Conservation (phyloP, 1,140 invertebrate genomes). For the Temnothorax longispinosus region DNA sequence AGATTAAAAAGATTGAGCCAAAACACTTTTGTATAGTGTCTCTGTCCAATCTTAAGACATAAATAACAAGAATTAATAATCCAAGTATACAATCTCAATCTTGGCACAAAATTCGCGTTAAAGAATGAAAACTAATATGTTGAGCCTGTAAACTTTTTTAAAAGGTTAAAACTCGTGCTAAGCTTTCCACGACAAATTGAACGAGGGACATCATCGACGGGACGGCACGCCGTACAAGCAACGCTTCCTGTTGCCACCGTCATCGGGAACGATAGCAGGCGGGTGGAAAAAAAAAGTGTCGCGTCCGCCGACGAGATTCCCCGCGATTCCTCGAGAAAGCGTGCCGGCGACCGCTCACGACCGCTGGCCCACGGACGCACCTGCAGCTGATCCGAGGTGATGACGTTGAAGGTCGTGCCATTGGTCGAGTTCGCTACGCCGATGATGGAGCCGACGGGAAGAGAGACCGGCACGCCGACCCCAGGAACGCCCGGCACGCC, state of each 20-base stretch:
- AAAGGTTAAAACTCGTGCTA: neutral
- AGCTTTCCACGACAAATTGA: no score
- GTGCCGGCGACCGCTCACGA: no score
- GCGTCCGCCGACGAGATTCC: no score
- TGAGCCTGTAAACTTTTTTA: neutral
- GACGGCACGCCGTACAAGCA: neutral
- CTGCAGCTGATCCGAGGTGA: constrained; percentile 92
- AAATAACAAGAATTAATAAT: neutral
- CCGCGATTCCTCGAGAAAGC: no score
- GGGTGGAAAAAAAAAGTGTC: no score
- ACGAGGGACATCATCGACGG: neutral
- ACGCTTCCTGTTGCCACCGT: no score
- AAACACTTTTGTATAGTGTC: neutral
- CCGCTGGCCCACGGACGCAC: constrained; percentile 69
- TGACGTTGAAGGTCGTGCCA: constrained; percentile 93
- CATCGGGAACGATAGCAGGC: no score
- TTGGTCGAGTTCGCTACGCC: constrained; percentile 86
- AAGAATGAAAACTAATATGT: neutral
- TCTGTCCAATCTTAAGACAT: neutral
- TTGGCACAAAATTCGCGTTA: neutral
- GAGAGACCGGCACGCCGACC: constrained; percentile 90
- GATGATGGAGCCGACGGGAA: constrained; percentile 93
- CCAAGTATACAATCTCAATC: neutral
- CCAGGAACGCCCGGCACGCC: constrained; percentile 81
- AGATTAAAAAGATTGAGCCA: neutral